Percentiles rank a stretch among this genome's conserved stretches.
Conservation (phyloP, 2,888 invertebrate genomes). For the Steinernema carpocapsae region DNA sequence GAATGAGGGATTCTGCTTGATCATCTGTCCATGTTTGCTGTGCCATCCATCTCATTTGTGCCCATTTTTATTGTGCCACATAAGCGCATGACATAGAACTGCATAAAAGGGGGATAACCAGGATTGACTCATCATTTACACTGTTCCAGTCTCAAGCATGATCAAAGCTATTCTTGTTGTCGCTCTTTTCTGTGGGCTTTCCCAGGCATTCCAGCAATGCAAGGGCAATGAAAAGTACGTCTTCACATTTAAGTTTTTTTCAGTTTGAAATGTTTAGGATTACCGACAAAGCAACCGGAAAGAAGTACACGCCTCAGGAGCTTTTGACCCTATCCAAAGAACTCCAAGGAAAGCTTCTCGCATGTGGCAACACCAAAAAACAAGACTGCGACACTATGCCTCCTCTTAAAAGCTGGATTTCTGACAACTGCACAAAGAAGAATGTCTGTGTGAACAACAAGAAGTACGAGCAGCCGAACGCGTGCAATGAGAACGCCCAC, state of each 20-base stretch:
- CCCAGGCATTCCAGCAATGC: not conserved
- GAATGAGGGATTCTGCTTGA: no score
- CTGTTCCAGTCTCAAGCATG: no score
- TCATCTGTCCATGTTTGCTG: no score
- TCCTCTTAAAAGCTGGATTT: not conserved
- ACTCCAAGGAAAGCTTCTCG: not conserved
- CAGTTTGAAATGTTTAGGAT: not conserved
- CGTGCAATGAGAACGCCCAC: not conserved
- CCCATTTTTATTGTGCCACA: no score
- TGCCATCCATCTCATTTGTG: no score
- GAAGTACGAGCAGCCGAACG: not conserved
- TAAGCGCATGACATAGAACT: no score
- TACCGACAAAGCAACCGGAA: not conserved
- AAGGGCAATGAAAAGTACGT: not conserved
- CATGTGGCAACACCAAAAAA: not conserved
- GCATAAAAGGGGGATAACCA: no score
- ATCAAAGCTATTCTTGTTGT: not conserved
- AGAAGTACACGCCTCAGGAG: not conserved
- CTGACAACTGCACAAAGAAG: not conserved
- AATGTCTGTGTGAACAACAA: no score
- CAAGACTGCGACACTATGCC: not conserved
- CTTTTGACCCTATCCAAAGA: not conserved
- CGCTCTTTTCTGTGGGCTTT: not conserved
- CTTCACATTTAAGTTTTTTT: not conserved
- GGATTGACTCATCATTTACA: no score